Conservation (phyloP, 2,888 invertebrate genomes). For the Ichneumoninae sp. region DNA sequence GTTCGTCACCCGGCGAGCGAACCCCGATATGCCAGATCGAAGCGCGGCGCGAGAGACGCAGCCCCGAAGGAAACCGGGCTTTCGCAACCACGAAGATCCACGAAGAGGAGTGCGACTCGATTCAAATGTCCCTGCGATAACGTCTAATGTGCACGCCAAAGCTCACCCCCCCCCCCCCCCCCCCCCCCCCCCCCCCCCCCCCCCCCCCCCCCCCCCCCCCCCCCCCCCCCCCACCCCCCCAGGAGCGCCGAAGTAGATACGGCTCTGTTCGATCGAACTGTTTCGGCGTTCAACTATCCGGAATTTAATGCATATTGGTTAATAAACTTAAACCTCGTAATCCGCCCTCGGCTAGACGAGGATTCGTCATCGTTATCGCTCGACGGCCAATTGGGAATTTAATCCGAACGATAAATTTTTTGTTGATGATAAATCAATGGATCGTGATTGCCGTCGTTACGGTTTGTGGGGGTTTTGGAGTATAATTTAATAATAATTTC, state of each 20-base stretch:
- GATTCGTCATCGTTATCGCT: constrained; percentile 11
- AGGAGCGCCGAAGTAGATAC: constrained; percentile 42
- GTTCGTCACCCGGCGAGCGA: background rate
- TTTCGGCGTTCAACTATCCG: constrained; percentile 23
- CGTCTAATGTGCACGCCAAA: constrained; percentile 61
- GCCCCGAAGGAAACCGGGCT: background rate
- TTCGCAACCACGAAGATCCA: background rate
- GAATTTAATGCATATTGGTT: constrained; percentile 47
- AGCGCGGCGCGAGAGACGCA: constrained; percentile 1
- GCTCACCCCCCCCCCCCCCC: constrained; percentile 47
- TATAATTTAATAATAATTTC: background rate
- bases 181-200: constrained; percentile 28
- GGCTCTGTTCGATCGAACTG: constrained; percentile 37
- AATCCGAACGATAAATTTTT: constrained; percentile 27
- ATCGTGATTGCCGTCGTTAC: constrained; percentile 37
- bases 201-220: constrained; percentile 31
- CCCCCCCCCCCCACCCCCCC: constrained; percentile 20
- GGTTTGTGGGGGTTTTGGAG: background rate
- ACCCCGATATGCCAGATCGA: background rate
- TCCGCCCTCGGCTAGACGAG: background rate
- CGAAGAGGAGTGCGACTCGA: constrained; percentile 43
- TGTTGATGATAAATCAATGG: constrained; percentile 27
- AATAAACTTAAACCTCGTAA: constrained; percentile 36
- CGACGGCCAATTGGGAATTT: constrained; percentile 27
- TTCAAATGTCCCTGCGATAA: constrained; percentile 63